Percentiles rank a stretch among this genome's conserved stretches.
Conservation (phyloP, 2,888 invertebrate species). For the Mallateleia sp. region DNA sequence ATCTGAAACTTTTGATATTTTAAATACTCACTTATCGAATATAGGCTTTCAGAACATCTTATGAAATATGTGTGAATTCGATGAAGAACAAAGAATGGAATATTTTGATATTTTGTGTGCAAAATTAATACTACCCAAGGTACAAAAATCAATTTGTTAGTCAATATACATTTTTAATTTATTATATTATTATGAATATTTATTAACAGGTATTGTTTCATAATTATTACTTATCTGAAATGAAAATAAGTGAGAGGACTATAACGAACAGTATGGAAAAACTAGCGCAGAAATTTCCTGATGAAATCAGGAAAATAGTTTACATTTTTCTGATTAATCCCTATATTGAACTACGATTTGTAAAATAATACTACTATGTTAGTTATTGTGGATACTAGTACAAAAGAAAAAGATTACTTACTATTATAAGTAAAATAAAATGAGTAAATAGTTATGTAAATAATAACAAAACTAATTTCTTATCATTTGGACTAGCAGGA, state of each 20-base stretch:
- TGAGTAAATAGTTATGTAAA: too few relatives aligned
- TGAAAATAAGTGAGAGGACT: conserved; percentile 82
- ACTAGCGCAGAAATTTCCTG: conserved; percentile 83
- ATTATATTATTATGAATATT: too few relatives aligned
- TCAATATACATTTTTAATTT: background rate
- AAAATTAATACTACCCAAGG: conserved; percentile 84
- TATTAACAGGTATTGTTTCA: too few relatives aligned
- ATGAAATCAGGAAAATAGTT: conserved; percentile 84
- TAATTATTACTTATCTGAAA: conserved; percentile 82
- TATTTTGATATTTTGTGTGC: conserved; percentile 82
- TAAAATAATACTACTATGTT: conserved; percentile 78
- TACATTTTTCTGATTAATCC: too few relatives aligned
- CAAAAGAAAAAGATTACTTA: too few relatives aligned
- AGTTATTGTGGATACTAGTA: conserved; percentile 73
- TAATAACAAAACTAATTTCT: too few relatives aligned
- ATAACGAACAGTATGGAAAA: conserved; percentile 80
- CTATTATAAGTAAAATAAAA: too few relatives aligned
- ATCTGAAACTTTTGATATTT: conserved; percentile 74
- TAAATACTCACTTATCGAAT: conserved; percentile 80
- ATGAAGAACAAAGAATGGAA: conserved; percentile 80
- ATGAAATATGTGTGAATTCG: conserved; percentile 80
- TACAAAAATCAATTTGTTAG: conserved; percentile 50
- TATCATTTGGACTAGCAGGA: too few relatives aligned
- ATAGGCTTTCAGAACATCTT: conserved; percentile 84
- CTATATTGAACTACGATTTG: conserved; percentile 83